These are phyloP conservation scores for Pristionchus entomophagus DNA, from an alignment of 2,888 invertebrate species.

Conservation along the genomic window DNA sequence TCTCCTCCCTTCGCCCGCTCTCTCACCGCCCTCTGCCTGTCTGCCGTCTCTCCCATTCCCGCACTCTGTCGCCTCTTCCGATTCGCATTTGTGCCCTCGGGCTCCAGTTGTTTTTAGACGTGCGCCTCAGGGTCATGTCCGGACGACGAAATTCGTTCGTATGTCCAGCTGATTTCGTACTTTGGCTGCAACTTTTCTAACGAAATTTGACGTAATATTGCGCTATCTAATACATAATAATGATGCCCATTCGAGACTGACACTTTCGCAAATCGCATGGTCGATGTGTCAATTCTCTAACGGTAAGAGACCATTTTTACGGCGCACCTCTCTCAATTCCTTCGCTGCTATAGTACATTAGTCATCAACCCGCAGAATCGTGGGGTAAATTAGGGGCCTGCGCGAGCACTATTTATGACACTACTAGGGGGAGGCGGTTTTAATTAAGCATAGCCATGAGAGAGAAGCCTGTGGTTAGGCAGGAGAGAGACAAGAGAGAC, in stretches of 20 bases:
- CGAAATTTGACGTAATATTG: neutral
- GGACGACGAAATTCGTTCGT: neutral
- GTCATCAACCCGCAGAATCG: neutral
- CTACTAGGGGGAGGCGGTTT: slow-evolving; percentile 1
- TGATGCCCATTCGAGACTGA: too few species aligned
- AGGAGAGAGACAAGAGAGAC: neutral
- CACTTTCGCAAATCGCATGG: too few species aligned
- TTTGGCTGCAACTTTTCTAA: neutral
- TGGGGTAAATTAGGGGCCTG: neutral
- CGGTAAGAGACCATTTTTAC: too few species aligned
- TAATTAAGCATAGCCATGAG: slow-evolving; percentile 3
- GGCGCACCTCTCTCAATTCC: neutral
- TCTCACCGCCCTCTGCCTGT: neutral
- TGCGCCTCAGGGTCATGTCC: neutral
- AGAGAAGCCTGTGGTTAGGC: slow-evolving; percentile 20
- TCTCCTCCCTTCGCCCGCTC: neutral
- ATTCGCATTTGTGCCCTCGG: slow-evolving; percentile 22
- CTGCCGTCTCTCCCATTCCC: neutral
- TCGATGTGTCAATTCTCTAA: too few species aligned
- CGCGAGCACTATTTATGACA: slow-evolving; percentile 3
- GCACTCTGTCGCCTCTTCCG: slow-evolving; percentile 1
- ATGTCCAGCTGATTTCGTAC: neutral
- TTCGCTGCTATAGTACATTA: neutral
- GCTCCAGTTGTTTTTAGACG: slow-evolving; percentile 6
- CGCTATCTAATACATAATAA: neutral